Conservation (phyloP, 2,797 vertebrate species). For the Lagorchestes hirsutus region DNA sequence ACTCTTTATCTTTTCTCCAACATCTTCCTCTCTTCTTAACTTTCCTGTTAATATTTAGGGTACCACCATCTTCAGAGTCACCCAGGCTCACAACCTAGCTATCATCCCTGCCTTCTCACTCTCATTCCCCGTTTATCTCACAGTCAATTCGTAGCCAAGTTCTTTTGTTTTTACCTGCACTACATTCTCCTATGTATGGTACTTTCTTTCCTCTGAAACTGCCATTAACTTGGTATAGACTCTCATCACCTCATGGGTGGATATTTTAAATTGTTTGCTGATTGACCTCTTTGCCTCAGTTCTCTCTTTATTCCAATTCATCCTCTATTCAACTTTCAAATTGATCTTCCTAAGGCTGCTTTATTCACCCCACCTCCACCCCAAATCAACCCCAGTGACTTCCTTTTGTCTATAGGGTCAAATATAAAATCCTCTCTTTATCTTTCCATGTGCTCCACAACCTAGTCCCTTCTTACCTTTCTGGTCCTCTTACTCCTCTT, state of each 20-base stretch:
- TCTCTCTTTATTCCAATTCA: background rate
- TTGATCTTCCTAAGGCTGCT: background rate
- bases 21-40: background rate
- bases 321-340: background rate
- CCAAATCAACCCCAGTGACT: background rate
- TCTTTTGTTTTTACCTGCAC: background rate
- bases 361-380: background rate
- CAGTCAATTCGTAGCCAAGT: background rate
- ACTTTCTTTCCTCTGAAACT: background rate
- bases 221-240: background rate
- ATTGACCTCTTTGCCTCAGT: background rate
- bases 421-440: background rate
- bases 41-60: background rate
- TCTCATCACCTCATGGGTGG: background rate
- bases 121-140: background rate
- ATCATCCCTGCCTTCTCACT: background rate
- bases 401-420: background rate
- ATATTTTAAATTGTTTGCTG: background rate
- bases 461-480: too few relatives aligned
- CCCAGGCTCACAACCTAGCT: background rate
- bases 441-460: background rate
- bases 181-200: background rate
- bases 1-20: background rate
- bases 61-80: background rate
- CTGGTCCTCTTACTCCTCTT: background rate